Evolutionary conservation across 2,113 vertebrate genomes (phyloP).

Genomic region (Campylorhamphus procurvoides): DNA sequence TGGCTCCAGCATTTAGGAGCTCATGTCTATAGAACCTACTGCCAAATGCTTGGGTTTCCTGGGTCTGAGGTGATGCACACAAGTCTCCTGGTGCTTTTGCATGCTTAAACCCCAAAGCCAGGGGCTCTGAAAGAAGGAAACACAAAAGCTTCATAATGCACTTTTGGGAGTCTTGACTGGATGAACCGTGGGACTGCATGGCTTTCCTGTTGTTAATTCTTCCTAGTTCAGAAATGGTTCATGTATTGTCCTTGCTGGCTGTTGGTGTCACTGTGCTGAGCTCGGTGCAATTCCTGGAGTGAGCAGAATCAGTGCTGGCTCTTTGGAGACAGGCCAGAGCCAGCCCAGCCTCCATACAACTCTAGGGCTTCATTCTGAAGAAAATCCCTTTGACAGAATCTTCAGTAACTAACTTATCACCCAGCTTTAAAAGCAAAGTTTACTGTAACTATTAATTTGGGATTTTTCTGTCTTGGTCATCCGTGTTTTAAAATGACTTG

Average conservation of each 20-base stretch:
- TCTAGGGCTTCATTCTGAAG: neutral
- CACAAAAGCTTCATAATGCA: neutral
- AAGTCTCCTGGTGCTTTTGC: neutral
- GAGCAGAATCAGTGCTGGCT: neutral
- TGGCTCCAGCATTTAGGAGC: neutral
- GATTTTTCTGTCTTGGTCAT: constrained; percentile 54
- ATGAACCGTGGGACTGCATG: neutral
- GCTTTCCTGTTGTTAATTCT: neutral
- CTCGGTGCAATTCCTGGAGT: neutral
- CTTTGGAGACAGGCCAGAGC: neutral
- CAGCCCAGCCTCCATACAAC: neutral
- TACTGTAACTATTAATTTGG: constrained; percentile 53
- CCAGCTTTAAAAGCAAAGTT: constrained; percentile 36
- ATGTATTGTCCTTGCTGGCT: neutral
- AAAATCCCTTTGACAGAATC: constrained; percentile 59
- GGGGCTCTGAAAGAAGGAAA: neutral
- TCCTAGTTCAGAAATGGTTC: neutral
- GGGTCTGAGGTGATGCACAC: neutral
- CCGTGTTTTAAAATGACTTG: constrained; percentile 8
- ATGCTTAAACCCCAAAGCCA: neutral
- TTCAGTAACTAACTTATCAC: constrained; percentile 43
- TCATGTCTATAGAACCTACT: neutral
- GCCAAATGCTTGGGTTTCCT: neutral
- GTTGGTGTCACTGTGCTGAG: neutral
- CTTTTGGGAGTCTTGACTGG: neutral